phyloP scores from a whole-genome alignment of 2,797 vertebrate species.

The Poeciliopsis turneri region DNA sequence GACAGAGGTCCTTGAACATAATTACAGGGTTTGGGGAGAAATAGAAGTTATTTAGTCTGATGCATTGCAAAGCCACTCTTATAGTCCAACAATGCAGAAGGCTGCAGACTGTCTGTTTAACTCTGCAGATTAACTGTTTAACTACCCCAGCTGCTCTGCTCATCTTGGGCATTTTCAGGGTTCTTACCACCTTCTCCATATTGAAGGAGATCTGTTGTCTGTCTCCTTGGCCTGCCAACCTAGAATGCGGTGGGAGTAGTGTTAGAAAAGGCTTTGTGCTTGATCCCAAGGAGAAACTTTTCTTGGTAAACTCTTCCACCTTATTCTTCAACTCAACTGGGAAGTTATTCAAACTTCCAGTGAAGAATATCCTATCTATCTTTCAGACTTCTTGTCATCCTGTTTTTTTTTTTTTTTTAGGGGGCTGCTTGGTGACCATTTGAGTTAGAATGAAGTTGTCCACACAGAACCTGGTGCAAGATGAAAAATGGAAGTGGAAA shows the following conservation, averaged over 20 bases:
- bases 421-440: no score
- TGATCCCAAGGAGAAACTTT: not conserved
- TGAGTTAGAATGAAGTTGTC: no score
- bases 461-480: not conserved
- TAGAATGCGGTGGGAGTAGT: not conserved
- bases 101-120: conserved; percentile 62
- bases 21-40: conserved; percentile 61
- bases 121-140: conserved; percentile 25
- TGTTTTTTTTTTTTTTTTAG: no score
- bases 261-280: no score
- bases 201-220: not conserved
- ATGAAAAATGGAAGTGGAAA: not conserved
- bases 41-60: conserved; percentile 68
- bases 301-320: not conserved
- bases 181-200: not conserved
- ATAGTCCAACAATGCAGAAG: conserved; percentile 63
- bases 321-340: not conserved
- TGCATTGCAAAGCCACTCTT: conserved; percentile 51
- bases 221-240: not conserved
- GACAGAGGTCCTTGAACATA: conserved; percentile 66
- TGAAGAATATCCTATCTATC: not conserved
- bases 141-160: not conserved
- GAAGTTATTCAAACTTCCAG: not conserved
- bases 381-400: not conserved
- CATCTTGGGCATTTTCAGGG: not conserved